phyloP scores from a whole-genome alignment of 2,888 invertebrate genomes.

The Torymus tubicola region DNA sequence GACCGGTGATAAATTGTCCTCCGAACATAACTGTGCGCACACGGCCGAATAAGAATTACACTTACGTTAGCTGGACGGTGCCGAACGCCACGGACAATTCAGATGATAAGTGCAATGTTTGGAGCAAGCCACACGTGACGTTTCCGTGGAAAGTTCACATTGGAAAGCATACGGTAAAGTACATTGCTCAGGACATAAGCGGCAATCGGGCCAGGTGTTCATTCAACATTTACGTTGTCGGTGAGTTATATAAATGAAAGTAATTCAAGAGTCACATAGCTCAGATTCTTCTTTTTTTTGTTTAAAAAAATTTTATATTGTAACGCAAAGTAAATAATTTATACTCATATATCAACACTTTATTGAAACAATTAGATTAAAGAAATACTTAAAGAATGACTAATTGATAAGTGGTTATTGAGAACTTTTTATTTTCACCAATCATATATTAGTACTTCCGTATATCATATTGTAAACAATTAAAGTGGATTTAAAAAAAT shows the following conservation, averaged over 20 bases:
- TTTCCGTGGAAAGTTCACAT: conserved; percentile 79
- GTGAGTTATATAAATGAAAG: conserved; percentile 65
- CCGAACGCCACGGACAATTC: conserved; percentile 80
- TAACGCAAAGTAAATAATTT: too few species aligned
- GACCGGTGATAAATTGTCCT: conserved; percentile 81
- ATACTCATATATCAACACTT: too few species aligned
- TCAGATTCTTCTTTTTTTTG: too few species aligned
- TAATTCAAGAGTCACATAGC: conserved; percentile 3
- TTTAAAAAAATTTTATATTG: too few species aligned
- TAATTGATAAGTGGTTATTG: too few species aligned
- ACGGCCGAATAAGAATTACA: conserved; percentile 77
- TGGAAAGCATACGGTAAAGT: conserved; percentile 80
- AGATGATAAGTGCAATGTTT: conserved; percentile 78
- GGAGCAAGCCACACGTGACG: conserved; percentile 80
- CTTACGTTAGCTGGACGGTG: conserved; percentile 78
- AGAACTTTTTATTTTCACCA: too few species aligned
- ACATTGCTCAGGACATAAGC: conserved; percentile 81
- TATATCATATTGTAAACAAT: background rate
- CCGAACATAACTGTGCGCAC: conserved; percentile 77
- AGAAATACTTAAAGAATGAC: too few species aligned
- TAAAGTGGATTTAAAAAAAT: background rate
- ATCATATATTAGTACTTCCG: too few species aligned
- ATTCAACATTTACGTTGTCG: conserved; percentile 79
- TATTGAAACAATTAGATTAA: too few species aligned
- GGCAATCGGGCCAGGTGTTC: conserved; percentile 81